Base-by-base conservation (phyloP, 2,888 invertebrate genomes). In the Phortica magna region DNA sequence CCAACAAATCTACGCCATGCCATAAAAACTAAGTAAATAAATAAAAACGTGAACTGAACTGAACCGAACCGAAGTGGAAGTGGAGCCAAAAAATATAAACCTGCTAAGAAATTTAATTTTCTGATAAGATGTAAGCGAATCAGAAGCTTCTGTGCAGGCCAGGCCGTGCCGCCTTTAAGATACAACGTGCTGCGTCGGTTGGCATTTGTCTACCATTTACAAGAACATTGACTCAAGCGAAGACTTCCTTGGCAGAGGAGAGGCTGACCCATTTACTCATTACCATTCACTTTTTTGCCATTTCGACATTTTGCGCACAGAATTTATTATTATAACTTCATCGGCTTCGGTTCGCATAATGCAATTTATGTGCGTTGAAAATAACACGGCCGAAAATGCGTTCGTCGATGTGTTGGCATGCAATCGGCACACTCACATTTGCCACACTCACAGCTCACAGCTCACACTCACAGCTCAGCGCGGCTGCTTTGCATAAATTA, bases 261-360 rank as follows among this genome's bases (percentile, higher is more conserved):
- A 64, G 19, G 39, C 42, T 42, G 67, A 67, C 67, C 67, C 67
- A 67, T 67, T 41, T 67, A 48, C 48, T 65, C 12, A 14, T 4
- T 31, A n/a, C 41, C 70, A 55, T 71, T 71, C 70, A 71, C 70
- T 71, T 71, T 71, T 71, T 65, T n/a, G n/a, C n/a, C n/a, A n/a
- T n/a, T n/a, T n/a, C n/a, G n/a, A n/a, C n/a, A n/a, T n/a, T n/a
- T n/a, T n/a, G n/a, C 19, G 7, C 39, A 0, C 31, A 71, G 53
- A 71, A 39, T 71, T 71, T 71, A 68, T 68, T 68, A 7, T 55
- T 71, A 71, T 71, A 71, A 71, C 70, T 71, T 71, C 55, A 71
- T 71, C 55, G 39, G 67, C 12, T 31, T 31, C 22, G 7, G 67
- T n/a, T 10, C 70, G 39, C 22, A 61, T 61, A 7, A 22, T 61